Evolutionary conservation across 2,797 vertebrate species (phyloP).

Genomic region (Clarias fuscus): DNA sequence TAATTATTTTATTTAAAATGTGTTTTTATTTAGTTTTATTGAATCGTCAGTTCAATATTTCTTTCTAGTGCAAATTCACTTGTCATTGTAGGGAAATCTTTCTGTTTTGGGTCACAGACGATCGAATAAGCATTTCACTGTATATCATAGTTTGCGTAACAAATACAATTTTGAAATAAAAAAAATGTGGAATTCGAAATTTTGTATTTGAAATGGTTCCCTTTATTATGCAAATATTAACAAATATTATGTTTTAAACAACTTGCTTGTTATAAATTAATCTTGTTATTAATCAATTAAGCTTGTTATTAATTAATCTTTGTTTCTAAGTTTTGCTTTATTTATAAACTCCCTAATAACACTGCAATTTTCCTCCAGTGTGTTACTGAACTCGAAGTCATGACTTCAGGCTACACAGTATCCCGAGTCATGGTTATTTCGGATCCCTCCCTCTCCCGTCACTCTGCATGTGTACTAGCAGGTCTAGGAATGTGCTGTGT

Average conservation of each 20-base stretch:
- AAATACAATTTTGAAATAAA: too few species aligned
- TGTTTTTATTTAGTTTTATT: too few species aligned
- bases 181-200: too few species aligned
- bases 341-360: background rate
- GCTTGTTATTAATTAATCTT: background rate
- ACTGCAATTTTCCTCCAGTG: background rate
- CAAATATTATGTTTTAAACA: background rate
- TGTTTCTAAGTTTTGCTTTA: background rate
- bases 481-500: background rate
- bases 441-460: background rate
- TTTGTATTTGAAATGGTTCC: too few species aligned
- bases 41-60: too few species aligned
- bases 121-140: too few species aligned
- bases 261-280: background rate
- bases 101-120: too few species aligned
- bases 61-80: too few species aligned
- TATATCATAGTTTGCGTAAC: too few species aligned
- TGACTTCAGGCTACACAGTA: background rate
- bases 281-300: background rate
- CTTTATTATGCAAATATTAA: background rate
- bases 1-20: too few species aligned
- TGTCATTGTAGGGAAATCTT: too few species aligned
- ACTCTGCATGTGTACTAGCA: background rate
- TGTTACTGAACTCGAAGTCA: conserved; percentile 3
- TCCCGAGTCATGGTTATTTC: background rate